Percentiles rank a stretch among this genome's conserved stretches.
Conservation (phyloP, 1,140 invertebrate species). For the Apolygus lucorum region DNA sequence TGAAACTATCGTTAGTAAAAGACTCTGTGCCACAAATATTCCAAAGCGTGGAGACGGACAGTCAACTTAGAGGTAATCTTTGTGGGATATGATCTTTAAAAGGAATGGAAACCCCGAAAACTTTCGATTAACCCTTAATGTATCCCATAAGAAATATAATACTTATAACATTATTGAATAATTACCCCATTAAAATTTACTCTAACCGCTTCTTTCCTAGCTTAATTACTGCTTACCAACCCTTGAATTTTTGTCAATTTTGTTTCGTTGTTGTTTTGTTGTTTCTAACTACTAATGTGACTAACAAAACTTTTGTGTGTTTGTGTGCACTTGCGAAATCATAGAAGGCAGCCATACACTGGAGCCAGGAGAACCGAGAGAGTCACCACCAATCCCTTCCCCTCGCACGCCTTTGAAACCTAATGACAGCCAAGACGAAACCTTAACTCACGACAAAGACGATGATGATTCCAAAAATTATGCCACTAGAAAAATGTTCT, state of each 20-base stretch:
- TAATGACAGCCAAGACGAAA: conserved; percentile 20
- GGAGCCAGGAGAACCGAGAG: conserved; percentile 15
- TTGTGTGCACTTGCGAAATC: conserved; percentile 22
- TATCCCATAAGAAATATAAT: too few relatives aligned
- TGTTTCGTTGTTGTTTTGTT: conserved; percentile 22
- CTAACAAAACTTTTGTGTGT: conserved; percentile 25
- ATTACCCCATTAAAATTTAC: too few relatives aligned
- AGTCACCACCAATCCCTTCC: conserved; percentile 28
- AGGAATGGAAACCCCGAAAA: too few relatives aligned
- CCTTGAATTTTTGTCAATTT: conserved; percentile 12
- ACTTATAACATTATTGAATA: too few relatives aligned
- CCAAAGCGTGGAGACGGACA: too few relatives aligned
- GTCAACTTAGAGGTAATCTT: too few relatives aligned
- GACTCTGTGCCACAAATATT: not conserved
- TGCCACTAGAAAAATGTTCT: conserved; percentile 43
- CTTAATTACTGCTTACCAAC: conserved; percentile 8
- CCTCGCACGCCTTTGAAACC: conserved; percentile 19
- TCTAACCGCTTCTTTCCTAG: too few relatives aligned
- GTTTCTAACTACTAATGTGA: conserved; percentile 21
- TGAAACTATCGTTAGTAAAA: not conserved
- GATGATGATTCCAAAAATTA: conserved; percentile 26
- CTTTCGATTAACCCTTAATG: too few relatives aligned
- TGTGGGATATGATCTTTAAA: too few relatives aligned
- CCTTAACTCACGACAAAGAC: conserved; percentile 6
- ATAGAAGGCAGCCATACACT: conserved; percentile 30